A percentile compares a stretch with the other conserved stretches of the same genome.
These are phyloP conservation scores for Phaetusa simplex DNA, from an alignment of 2,113 vertebrate species.

Conservation along the genomic window DNA sequence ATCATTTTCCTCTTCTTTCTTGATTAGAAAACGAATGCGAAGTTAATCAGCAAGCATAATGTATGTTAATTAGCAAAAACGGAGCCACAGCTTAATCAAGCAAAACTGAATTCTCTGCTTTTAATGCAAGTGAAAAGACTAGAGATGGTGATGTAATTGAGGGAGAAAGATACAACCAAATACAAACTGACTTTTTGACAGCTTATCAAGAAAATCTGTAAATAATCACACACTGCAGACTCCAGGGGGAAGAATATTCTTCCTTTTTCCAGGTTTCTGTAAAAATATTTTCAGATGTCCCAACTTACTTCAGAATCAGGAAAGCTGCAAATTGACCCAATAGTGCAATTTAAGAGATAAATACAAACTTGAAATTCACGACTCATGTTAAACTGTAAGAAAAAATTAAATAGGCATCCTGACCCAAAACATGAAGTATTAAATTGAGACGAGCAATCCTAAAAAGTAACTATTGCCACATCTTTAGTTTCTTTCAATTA, in stretches of 20 bases:
- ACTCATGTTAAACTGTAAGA: neutral
- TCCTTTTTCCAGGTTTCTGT: neutral
- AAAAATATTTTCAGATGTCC: neutral
- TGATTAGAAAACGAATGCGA: conserved; percentile 63
- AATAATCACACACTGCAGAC: neutral
- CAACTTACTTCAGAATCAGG: neutral
- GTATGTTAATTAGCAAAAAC: conserved; percentile 12
- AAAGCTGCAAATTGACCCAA: neutral
- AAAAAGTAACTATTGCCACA: neutral
- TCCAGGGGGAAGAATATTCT: neutral
- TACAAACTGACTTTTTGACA: neutral
- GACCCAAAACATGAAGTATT: neutral
- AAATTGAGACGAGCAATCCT: neutral
- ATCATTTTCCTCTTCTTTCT: neutral
- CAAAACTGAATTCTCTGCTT: conserved; percentile 18
- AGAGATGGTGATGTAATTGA: neutral
- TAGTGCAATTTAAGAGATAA: neutral
- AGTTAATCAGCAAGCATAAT: conserved; percentile 35
- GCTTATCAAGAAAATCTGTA: neutral
- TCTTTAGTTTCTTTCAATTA: neutral
- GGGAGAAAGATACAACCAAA: neutral
- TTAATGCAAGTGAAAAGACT: neutral
- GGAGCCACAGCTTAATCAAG: conserved; percentile 32
- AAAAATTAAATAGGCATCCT: neutral
- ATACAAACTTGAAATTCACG: neutral